A percentile compares a stretch with the other conserved stretches of the same genome.
These are phyloP conservation scores for Gallinago media DNA, from an alignment of 2,113 vertebrate genomes.

Conservation along the genomic window DNA sequence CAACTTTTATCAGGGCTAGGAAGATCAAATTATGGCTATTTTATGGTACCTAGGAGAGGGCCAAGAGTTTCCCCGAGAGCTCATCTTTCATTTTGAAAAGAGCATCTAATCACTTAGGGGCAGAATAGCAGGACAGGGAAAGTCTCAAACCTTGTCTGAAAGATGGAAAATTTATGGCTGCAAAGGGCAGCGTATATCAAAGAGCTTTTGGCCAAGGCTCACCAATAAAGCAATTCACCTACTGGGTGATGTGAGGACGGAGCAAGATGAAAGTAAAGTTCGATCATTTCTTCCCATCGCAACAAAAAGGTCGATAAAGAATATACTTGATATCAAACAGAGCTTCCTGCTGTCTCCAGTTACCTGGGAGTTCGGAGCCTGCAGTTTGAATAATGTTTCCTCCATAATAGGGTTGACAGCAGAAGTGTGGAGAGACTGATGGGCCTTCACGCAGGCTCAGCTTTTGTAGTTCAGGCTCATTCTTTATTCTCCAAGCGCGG, in stretches of 20 bases:
- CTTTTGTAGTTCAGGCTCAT: conserved; percentile 79
- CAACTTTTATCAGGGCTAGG: background rate
- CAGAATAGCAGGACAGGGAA: conserved; percentile 56
- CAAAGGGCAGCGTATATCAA: conserved; percentile 75
- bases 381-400: conserved; percentile 87
- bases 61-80: conserved; percentile 65
- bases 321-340: conserved; percentile 83
- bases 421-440: conserved; percentile 99
- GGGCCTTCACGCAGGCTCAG: conserved; percentile 84
- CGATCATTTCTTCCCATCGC: conserved; percentile 82
- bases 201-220: conserved; percentile 72
- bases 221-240: conserved; percentile 80
- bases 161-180: conserved; percentile 79
- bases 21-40: conserved; percentile 42
- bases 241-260: conserved; percentile 81
- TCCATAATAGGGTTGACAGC: conserved; percentile 94
- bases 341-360: conserved; percentile 86
- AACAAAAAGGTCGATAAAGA: conserved; percentile 86
- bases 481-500: conserved; percentile 74
- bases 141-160: conserved; percentile 74
- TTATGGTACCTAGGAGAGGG: conserved; percentile 46
- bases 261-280: conserved; percentile 87
- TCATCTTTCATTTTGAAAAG: conserved; percentile 68
- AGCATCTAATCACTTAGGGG: conserved; percentile 54
- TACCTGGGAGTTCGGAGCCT: conserved; percentile 93